Conservation (phyloP, 2,113 vertebrate species). For the Limnothrissa miodon region DNA sequence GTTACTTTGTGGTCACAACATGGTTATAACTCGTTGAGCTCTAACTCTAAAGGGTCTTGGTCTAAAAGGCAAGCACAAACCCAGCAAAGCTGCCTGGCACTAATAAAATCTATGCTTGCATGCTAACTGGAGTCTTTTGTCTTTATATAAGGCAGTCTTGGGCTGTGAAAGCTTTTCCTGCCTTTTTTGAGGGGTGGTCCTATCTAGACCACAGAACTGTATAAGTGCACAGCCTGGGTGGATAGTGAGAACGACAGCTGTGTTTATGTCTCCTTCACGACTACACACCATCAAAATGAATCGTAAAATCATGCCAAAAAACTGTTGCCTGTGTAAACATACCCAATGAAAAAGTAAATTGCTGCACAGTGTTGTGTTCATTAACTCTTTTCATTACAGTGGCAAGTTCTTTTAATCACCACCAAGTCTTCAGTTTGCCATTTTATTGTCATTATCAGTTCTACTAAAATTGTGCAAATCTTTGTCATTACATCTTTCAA, state of each 20-base stretch:
- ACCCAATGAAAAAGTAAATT: neutral
- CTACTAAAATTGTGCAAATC: too few relatives aligned
- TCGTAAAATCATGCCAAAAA: neutral
- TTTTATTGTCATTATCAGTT: too few relatives aligned
- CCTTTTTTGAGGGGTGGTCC: neutral
- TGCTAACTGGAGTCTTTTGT: neutral
- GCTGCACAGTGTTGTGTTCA: neutral
- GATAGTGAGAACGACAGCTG: neutral
- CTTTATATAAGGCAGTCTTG: neutral
- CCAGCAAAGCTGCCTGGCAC: neutral
- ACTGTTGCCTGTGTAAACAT: neutral
- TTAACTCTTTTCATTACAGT: neutral
- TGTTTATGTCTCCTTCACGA: neutral
- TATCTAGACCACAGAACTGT: neutral
- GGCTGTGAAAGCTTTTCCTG: neutral
- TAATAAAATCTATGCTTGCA: neutral
- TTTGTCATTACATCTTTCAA: too few relatives aligned
- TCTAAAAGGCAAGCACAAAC: neutral
- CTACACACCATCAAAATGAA: neutral
- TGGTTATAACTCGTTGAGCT: neutral
- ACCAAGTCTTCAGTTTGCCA: neutral
- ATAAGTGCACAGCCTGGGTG: neutral
- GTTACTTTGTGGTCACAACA: neutral
- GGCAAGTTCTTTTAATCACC: neutral
- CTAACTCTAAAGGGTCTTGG: neutral